A percentile compares a stretch with the other conserved stretches of the same genome.
Conservation (phyloP, 2,888 invertebrate species). For the Sycophila texana region DNA sequence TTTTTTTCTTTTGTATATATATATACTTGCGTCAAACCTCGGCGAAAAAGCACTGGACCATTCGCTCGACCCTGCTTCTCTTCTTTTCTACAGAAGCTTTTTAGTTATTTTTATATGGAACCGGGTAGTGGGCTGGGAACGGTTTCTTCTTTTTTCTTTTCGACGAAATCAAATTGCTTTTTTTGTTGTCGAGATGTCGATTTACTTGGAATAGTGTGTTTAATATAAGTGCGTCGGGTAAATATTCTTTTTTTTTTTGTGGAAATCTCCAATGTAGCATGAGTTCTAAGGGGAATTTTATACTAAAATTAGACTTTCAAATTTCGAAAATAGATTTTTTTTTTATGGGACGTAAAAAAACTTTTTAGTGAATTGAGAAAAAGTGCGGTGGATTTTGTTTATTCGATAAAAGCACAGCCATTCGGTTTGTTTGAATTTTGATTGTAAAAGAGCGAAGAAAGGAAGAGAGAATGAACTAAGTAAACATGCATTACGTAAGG, state of each 20-base stretch:
- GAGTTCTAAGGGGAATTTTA: too few relatives aligned
- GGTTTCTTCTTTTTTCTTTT: conserved; percentile 6
- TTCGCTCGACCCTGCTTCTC: neutral
- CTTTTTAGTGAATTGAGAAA: too few relatives aligned
- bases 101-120: conserved; percentile 7
- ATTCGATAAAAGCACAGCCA: neutral
- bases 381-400: neutral
- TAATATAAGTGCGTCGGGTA: neutral
- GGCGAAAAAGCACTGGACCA: conserved; percentile 3
- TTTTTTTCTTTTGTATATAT: too few relatives aligned
- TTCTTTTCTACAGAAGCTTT: neutral
- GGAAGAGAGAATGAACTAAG: conserved; percentile 1
- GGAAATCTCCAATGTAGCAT: too few relatives aligned
- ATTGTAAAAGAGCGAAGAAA: conserved; percentile 14
- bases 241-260: neutral
- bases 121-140: too few relatives aligned
- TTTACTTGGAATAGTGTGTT: too few relatives aligned
- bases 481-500: conserved; percentile 46
- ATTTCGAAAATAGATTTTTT: too few relatives aligned
- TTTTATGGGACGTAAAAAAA: too few relatives aligned
- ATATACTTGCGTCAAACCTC: neutral
- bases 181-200: too few relatives aligned
- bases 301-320: too few relatives aligned
- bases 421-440: conserved; percentile 16
- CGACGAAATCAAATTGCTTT: too few relatives aligned